Evolutionary conservation across 2,797 vertebrate genomes (phyloP).

Genomic region (Phrynocephalus forsythii): DNA sequence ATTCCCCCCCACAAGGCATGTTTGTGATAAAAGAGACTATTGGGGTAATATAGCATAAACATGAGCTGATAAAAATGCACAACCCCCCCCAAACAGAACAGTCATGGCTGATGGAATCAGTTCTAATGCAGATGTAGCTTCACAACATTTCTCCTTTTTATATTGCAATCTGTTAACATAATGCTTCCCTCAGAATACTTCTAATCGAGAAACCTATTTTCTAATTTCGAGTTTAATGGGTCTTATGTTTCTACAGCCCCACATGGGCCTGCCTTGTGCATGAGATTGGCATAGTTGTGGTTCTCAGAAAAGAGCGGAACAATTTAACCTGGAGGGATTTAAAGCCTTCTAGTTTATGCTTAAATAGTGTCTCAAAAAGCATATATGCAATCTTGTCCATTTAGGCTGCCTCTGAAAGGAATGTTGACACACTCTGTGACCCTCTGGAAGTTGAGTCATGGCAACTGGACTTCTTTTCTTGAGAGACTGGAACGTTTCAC

Average conservation of each 20-base stretch:
- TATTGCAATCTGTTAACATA: slow-evolving; percentile 8
- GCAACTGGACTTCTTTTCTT: too few species aligned
- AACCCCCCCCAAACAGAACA: slow-evolving; percentile 21
- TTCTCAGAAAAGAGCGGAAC: neutral
- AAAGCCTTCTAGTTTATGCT: neutral
- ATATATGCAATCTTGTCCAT: neutral
- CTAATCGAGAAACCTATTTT: slow-evolving; percentile 33
- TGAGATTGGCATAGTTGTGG: neutral
- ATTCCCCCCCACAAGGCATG: neutral
- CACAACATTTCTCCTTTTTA: neutral
- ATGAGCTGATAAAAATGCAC: slow-evolving; percentile 48
- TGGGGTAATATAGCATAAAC: slow-evolving; percentile 25
- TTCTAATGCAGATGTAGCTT: slow-evolving; percentile 9
- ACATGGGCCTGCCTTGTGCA: neutral
- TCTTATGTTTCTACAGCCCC: slow-evolving; percentile 3
- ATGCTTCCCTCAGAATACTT: slow-evolving; percentile 30
- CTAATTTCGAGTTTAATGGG: slow-evolving; percentile 38
- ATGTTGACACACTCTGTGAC: too few species aligned
- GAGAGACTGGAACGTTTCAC: too few species aligned
- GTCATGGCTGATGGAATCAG: slow-evolving; percentile 39
- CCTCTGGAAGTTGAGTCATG: too few species aligned
- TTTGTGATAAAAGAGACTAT: neutral
- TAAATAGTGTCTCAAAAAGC: neutral
- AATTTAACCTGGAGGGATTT: neutral
- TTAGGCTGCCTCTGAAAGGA: too few species aligned